Conservation (phyloP, 2,888 invertebrate species). For the Corythucha ciliata region DNA sequence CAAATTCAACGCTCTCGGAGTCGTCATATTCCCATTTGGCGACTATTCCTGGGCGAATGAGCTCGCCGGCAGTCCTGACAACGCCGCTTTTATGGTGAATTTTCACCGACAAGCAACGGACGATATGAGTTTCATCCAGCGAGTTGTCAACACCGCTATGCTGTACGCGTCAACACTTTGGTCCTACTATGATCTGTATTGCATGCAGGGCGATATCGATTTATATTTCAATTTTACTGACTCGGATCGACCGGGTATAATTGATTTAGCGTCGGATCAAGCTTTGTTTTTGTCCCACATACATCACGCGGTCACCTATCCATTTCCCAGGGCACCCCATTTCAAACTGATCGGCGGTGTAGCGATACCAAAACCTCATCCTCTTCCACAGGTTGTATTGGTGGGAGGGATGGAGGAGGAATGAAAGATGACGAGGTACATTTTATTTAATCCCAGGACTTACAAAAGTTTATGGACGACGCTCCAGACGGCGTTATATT, state of each 20-base stretch:
- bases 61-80: slow-evolving; percentile 11
- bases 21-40: slow-evolving; percentile 13
- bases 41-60: slow-evolving; percentile 18
- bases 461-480: slow-evolving; percentile 60
- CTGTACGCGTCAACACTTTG: background rate
- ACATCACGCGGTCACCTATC: slow-evolving; percentile 17
- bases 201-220: slow-evolving; percentile 1
- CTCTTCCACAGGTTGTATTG: background rate
- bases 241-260: slow-evolving; percentile 22
- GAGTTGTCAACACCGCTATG: slow-evolving; percentile 4
- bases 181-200: background rate
- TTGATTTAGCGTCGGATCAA: slow-evolving; percentile 23
- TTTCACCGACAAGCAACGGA: slow-evolving; percentile 5
- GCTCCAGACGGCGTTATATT: slow-evolving; percentile 59
- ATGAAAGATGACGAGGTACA: too few species aligned
- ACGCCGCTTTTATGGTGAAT: slow-evolving; percentile 11
- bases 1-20: slow-evolving; percentile 24
- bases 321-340: slow-evolving; percentile 50
- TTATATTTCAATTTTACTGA: slow-evolving; percentile 16
- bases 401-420: too few species aligned
- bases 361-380: slow-evolving; percentile 52
- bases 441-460: slow-evolving; percentile 45
- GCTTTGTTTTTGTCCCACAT: slow-evolving; percentile 26
- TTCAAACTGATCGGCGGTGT: slow-evolving; percentile 77
- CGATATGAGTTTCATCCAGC: slow-evolving; percentile 8